A percentile compares a stretch with the other conserved stretches of the same genome.
phyloP scores from a whole-genome alignment of 2,113 vertebrate genomes.

The Symphodus melops region DNA sequence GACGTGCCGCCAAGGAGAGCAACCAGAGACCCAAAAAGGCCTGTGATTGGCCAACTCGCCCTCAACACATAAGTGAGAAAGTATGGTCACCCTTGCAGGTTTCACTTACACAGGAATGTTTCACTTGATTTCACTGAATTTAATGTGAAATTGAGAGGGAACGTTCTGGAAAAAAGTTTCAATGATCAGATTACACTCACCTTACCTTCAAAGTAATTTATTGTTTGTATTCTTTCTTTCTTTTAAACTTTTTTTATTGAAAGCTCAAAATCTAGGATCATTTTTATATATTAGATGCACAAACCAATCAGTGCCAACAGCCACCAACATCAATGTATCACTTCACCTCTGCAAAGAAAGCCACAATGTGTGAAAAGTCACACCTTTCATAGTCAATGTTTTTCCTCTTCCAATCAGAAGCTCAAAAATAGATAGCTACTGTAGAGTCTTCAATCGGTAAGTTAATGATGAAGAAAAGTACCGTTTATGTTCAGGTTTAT shows the following conservation, averaged over 20 bases:
- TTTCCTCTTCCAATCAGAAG: no score
- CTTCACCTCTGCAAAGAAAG: background rate
- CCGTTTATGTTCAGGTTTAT: no score
- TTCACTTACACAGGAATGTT: conserved; percentile 38
- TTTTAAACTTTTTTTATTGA: background rate
- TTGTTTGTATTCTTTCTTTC: background rate
- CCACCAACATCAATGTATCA: conserved; percentile 31
- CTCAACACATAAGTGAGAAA: conserved; percentile 46
- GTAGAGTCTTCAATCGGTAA: no score
- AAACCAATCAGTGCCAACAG: background rate
- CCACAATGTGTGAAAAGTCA: conserved; percentile 27
- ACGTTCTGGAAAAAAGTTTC: background rate
- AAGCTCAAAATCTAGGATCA: background rate
- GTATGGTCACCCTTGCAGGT: conserved; percentile 8
- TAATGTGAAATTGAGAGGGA: conserved; percentile 38
- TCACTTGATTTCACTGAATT: conserved; percentile 51
- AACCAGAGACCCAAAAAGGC: conserved; percentile 22
- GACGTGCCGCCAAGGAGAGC: conserved; percentile 29
- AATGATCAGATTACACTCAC: background rate
- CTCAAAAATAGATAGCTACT: no score
- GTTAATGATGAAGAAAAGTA: no score
- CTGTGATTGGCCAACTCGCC: conserved; percentile 14
- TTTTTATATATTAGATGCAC: background rate
- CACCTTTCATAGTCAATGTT: background rate
- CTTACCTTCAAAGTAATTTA: background rate